Evolutionary conservation across 2,113 vertebrate genomes (phyloP), one percentile per base, ranked within the genome.

Genomic region (Morone saxatilis): DNA sequence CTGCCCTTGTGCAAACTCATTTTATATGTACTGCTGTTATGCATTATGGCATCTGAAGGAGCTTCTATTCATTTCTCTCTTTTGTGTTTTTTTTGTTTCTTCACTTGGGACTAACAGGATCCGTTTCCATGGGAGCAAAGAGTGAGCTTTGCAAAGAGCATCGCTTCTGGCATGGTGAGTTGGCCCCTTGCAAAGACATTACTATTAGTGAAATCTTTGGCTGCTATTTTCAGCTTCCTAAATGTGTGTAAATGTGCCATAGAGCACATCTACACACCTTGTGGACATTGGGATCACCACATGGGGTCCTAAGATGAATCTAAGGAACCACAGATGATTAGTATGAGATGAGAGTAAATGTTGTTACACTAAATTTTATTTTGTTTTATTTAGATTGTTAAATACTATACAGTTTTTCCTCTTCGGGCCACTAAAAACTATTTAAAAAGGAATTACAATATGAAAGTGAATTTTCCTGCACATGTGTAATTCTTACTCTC

Each of bases 161-260:
- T 99, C 54, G 96, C 98, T 16, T 97, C 97, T 40, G 98, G 98
- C 93, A 99, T 99, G 98, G 98, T 99, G 93, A 98, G 97, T 88
- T 76, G 74, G 22, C 51, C 61, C 72, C 47, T 65, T 51, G 45
- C 20, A 66, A 75, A 73, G 12, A 75, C 56, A 45, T 48, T 65
- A 41, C 41, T 22, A 68, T 61, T 69, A 20, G 20, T 69, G 22
- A 70, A 51, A 19, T 68, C 43, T 72, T 45, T 36, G 20, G 61
- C 50, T 53, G 45, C 50, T 77, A 60, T 79, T 80, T 78, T 59
- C 48, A 73, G 40, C 41, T 43, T 22, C 45, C 10, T 67, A 19
- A 19, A 45, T 50, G 22, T 76, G 36, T 6, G 22, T 25, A 65
- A 66, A 65, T 48, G 1, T 48, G 13, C 16, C n/a, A 4, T 20